Percentiles rank a stretch among this genome's conserved stretches.
These are phyloP conservation scores for Poeciliopsis gracilis DNA, from an alignment of 2,797 vertebrate species.

Conservation along the genomic window DNA sequence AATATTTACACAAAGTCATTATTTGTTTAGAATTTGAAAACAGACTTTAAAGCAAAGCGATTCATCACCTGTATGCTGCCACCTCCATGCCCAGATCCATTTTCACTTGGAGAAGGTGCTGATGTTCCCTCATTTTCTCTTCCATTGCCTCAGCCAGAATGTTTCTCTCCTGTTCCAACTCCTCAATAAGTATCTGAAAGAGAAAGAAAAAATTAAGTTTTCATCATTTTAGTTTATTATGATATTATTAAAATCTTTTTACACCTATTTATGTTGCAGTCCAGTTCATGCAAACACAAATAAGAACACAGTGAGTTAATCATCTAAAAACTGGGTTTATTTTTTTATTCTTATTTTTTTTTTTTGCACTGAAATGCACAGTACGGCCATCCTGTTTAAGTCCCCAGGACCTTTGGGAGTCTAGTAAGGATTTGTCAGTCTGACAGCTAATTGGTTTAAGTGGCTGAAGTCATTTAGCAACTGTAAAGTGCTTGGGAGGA, in stretches of 20 bases:
- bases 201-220: not conserved
- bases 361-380: not conserved
- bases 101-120: constrained; percentile 92
- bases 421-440: constrained; percentile 73
- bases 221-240: not conserved
- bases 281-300: not conserved
- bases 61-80: constrained; percentile 90
- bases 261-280: not conserved
- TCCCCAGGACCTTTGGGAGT: constrained; percentile 61
- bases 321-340: not conserved
- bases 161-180: constrained; percentile 89
- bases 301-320: not conserved
- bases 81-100: constrained; percentile 92
- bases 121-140: constrained; percentile 87
- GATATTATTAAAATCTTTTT: not conserved
- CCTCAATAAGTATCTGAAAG: constrained; percentile 84
- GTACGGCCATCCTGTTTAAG: constrained; percentile 41
- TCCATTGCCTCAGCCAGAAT: constrained; percentile 83
- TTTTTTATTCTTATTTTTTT: not conserved
- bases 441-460: constrained; percentile 77
- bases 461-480: constrained; percentile 56
- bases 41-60: not conserved
- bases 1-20: not conserved
- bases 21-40: not conserved
- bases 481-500: constrained; percentile 32